Conservation (phyloP, 2,797 vertebrate species). For the Nannoperca australis region DNA sequence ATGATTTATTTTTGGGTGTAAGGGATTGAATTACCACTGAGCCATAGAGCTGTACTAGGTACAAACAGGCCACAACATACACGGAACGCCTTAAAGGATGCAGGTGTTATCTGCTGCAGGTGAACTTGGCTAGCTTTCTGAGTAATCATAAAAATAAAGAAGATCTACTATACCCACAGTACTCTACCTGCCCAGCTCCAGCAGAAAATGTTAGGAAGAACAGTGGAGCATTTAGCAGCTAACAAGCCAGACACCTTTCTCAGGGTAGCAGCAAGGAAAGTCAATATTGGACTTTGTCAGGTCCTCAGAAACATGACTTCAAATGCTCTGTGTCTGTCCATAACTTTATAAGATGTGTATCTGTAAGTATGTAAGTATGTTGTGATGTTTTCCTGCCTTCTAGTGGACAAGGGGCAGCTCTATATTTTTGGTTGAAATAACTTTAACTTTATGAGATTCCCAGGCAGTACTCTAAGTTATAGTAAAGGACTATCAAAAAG, state of each 20-base stretch:
- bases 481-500: neutral
- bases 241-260: neutral
- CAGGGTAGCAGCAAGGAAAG: neutral
- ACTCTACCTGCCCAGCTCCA: neutral
- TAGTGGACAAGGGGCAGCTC: neutral
- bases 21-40: no score
- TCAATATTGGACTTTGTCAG: neutral
- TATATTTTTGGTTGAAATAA: neutral
- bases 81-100: no score
- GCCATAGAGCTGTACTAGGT: no score
- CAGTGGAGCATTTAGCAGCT: neutral
- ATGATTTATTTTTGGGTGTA: no score
- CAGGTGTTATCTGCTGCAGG: no score
- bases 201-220: neutral
- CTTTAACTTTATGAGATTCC: neutral
- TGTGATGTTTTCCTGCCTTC: neutral
- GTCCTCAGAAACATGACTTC: neutral
- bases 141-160: no score
- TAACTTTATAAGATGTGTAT: neutral
- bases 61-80: no score
- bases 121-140: no score
- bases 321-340: neutral
- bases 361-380: neutral
- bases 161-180: no score
- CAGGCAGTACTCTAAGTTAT: neutral